Evolutionary conservation across 2,113 vertebrate genomes (phyloP).

Genomic region (Tachysurus vachellii): DNA sequence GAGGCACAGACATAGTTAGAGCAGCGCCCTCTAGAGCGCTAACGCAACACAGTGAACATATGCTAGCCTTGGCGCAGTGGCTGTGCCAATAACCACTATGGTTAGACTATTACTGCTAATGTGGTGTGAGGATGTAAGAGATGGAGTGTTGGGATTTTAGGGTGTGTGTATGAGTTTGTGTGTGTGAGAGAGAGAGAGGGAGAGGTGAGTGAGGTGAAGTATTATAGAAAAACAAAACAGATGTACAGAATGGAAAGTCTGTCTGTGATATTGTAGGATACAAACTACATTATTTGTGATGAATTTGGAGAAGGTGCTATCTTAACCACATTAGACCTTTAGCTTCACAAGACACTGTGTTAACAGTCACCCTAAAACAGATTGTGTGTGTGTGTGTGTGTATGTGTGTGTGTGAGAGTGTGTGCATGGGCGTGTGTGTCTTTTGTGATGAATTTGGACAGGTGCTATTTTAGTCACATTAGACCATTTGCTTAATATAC

Average conservation of each 20-base stretch:
- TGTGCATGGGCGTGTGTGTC: not conserved
- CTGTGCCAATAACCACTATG: not conserved
- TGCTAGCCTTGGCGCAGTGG: not conserved
- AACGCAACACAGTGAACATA: not conserved
- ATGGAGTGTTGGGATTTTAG: not conserved
- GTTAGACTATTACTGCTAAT: not conserved
- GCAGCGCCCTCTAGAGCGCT: not conserved
- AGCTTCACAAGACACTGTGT: slow-evolving; percentile 36
- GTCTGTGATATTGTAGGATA: not conserved
- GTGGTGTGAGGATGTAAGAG: not conserved
- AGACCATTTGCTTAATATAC: slow-evolving; percentile 19
- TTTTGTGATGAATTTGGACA: slow-evolving; percentile 12
- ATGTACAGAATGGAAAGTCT: slow-evolving; percentile 11
- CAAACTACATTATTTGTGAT: not conserved
- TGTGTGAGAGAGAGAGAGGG: not conserved
- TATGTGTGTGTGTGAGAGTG: not conserved
- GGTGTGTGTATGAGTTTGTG: slow-evolving; percentile 1
- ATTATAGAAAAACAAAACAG: not conserved
- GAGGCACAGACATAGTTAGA: slow-evolving; percentile 80
- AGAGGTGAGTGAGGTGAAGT: not conserved
- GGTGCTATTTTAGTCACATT: slow-evolving; percentile 24
- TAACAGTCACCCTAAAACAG: not conserved
- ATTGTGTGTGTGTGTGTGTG: slow-evolving; percentile 9
- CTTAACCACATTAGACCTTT: slow-evolving; percentile 22
- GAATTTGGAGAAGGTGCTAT: slow-evolving; percentile 18